phyloP scores from a whole-genome alignment of 1,140 invertebrate species.

The honey bee (Apis mellifera) region DNA sequence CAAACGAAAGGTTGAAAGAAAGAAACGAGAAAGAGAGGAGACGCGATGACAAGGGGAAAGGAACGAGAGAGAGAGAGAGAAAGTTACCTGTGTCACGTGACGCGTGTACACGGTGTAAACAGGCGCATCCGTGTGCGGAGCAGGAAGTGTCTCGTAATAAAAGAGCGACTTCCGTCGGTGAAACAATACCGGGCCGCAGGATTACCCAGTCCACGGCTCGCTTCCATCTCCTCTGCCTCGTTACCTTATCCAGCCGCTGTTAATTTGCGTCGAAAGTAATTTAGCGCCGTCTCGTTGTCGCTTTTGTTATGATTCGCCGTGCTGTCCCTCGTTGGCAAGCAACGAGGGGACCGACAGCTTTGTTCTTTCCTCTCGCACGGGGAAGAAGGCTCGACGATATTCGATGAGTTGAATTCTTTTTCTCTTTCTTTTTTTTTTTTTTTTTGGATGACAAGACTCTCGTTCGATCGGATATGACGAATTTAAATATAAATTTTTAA shows the following conservation, averaged over 20 bases:
- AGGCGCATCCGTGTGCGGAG: slow-evolving; percentile 51
- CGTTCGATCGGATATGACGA: neutral
- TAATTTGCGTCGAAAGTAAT: slow-evolving; percentile 60
- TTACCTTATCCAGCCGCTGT: slow-evolving; percentile 56
- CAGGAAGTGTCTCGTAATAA: slow-evolving; percentile 75
- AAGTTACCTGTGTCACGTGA: slow-evolving; percentile 46
- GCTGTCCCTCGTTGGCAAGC: slow-evolving; percentile 8
- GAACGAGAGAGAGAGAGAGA: neutral
- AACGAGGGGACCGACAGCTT: neutral
- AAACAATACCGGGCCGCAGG: slow-evolving; percentile 70
- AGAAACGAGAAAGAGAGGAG: neutral
- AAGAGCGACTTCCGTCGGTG: slow-evolving; percentile 74
- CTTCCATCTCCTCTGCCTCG: slow-evolving; percentile 62
- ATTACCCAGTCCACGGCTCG: slow-evolving; percentile 60
- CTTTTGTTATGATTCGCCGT: slow-evolving; percentile 8
- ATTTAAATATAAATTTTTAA: neutral
- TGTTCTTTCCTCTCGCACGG: neutral
- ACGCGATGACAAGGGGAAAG: slow-evolving; percentile 23
- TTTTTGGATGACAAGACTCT: neutral
- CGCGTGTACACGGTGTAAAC: slow-evolving; percentile 58
- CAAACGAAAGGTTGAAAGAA: too few species aligned
- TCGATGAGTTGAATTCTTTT: neutral
- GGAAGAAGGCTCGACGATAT: neutral
- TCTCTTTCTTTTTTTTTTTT: too few species aligned
- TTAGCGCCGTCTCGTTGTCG: slow-evolving; percentile 34